A percentile compares a stretch with the other conserved stretches of the same genome.
phyloP scores from a whole-genome alignment of 2,797 vertebrate species.

The Spheniscus humboldti region DNA sequence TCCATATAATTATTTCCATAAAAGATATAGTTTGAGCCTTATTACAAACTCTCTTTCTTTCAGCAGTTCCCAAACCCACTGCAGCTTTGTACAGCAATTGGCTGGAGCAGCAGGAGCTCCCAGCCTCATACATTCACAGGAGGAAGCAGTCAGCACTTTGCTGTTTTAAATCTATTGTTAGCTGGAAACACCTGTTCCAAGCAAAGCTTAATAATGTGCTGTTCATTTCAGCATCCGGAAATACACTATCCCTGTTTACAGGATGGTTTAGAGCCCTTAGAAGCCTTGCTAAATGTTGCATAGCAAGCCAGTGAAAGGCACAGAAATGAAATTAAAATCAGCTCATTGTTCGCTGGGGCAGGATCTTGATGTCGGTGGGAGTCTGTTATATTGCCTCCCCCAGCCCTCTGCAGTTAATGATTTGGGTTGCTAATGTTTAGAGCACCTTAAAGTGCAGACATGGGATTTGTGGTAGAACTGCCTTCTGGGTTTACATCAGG shows the following conservation, averaged over 20 bases:
- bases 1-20: background rate
- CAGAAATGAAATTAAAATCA: background rate
- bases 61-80: background rate
- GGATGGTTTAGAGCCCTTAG: background rate
- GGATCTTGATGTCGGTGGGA: background rate
- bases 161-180: background rate
- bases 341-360: background rate
- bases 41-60: background rate
- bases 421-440: background rate
- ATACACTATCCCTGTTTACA: background rate
- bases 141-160: background rate
- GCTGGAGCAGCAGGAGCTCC: background rate
- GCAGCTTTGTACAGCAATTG: background rate
- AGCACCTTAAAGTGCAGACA: background rate
- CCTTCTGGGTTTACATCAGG: background rate
- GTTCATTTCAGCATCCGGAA: background rate
- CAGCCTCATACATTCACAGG: background rate
- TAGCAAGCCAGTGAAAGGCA: background rate
- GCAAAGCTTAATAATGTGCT: background rate
- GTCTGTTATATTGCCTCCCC: background rate
- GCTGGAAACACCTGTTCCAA: background rate
- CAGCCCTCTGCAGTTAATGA: background rate
- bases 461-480: background rate
- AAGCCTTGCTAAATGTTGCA: background rate
- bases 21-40: background rate